Evolutionary conservation across 2,888 invertebrate species (phyloP).

Genomic region (Dascillus cervinus): DNA sequence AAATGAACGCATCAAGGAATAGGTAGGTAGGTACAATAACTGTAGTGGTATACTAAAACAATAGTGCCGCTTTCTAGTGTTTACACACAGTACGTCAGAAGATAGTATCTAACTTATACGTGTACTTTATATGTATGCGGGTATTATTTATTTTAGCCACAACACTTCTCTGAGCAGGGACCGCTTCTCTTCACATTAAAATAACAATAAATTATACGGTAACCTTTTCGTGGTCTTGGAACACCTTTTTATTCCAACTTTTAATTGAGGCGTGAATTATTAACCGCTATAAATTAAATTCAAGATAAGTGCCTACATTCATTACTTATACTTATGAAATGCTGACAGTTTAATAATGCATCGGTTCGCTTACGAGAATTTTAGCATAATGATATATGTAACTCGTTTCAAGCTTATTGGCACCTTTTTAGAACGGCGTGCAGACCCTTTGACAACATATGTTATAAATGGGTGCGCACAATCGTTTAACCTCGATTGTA

Average conservation of each 20-base stretch:
- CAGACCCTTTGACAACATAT: no score
- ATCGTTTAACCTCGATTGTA: no score
- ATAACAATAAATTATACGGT: conserved; percentile 26
- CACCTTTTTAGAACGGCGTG: no score
- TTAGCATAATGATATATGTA: no score
- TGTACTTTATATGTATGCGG: conserved; percentile 22
- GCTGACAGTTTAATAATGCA: conserved; percentile 28
- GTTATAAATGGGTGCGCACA: no score
- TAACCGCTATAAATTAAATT: conserved; percentile 28
- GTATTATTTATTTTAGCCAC: conserved; percentile 25
- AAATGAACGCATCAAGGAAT: conserved; percentile 14
- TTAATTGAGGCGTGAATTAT: conserved; percentile 31
- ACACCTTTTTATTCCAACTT: conserved; percentile 21
- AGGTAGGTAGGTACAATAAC: no score
- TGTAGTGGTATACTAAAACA: conserved; percentile 15
- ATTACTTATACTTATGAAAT: conserved; percentile 26
- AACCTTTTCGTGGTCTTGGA: no score
- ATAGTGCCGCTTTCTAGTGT: conserved; percentile 19
- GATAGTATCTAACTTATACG: conserved; percentile 26
- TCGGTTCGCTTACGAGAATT: no score
- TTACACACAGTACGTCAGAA: conserved; percentile 24
- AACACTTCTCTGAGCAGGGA: conserved; percentile 21
- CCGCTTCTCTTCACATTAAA: conserved; percentile 22
- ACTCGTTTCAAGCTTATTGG: no score
- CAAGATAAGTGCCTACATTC: conserved; percentile 24